Base-by-base conservation (phyloP, 2,888 invertebrate species). In the Andrena chrysosceles region DNA sequence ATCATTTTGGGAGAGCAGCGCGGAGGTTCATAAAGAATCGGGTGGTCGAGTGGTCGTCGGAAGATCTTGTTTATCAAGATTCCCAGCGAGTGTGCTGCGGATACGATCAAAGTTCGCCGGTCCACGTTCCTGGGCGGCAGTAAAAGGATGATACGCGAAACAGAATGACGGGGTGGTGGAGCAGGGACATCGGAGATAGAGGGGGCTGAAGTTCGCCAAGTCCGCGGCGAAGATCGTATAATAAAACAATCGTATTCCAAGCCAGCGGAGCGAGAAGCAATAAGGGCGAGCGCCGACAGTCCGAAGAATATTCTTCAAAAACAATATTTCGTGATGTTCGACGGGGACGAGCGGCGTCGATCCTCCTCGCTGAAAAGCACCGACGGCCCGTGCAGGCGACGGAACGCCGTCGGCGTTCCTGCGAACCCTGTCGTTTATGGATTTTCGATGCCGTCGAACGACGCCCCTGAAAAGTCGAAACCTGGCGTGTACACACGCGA, bases 171-270 rank as follows among this genome's bases (percentile, higher is more conserved):
- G 35, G 78, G 48, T 33, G 54, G 23, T 26, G 16, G 54, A 56
- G 31, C 42, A 16, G 42, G 35, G 31, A 13, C 16, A 16, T 13
- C n/a, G 3, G n/a, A 54, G 20, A 52, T 13, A 59, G 33, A 26
- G 59, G 35, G 20, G 59, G 10, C 60, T 70, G 66, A 89, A 85
- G 69, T 86, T 82, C 77, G 56, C 71, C 74, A 86, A 89, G 86
- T 86, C 77, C 78, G 81, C 84, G 85, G 85, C 81, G 85, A 89
- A 89, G 85, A 89, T 89, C 90, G 92, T 88, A 91, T 91, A 91
- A 91, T 92, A 91, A 92, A 91, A 92, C 92, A 91, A 92, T 92
- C 88, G 90, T 91, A 90, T 91, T 91, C 88, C 88, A 75, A 83
- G 78, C 88, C 88, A 90, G 77, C 86, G 89, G 89, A 88, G 85